Evolutionary conservation across 2,797 vertebrate genomes (phyloP), one percentile per base, ranked within the genome.

Genomic region (Leuciscus waleckii): DNA sequence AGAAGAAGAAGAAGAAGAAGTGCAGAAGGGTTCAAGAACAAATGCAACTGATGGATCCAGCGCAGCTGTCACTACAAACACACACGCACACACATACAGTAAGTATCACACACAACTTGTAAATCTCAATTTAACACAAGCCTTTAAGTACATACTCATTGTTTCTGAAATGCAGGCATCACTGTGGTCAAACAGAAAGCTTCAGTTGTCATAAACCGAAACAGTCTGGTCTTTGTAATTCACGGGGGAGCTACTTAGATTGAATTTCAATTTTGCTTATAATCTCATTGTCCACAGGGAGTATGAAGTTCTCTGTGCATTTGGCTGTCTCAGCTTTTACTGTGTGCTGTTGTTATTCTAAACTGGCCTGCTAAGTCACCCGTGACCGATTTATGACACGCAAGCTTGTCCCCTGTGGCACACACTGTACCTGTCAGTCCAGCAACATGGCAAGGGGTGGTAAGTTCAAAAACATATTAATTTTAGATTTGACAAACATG

Each of bases 381-480:
- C 90, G 73, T 94, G 94, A 95, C 94, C 94, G 93, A 94, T 94
- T 94, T 91, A 92, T 93, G 92, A 91, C 94, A 92, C 85, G 91
- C 91, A 80, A 83, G 90, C 85, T 80, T 92, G 90, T 89, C 93
- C 92, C 92, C 90, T 91, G 93, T 93, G 93, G 93, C 92, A 92
- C 90, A 91, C 63, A 87, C 88, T 92, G 90, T 93, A 92, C 89
- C 94, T 94, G 94, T 92, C 94, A 93, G 89, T 95, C 93, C 93
- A 89, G 88, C 37, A 73, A 67, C 61, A 80, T 37, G 90, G 81
- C 89, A 88, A 79, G 85, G 73, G 32, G 21, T 39, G 71, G 21
- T 39, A n/a, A 80, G 77, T 79, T 74, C 56, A 85, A 85, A 79
- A 71, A 63, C 4, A 54, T 49, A 39, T 80, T 85, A 56, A 51